Percentiles rank a stretch among this genome's conserved stretches.
phyloP scores from a whole-genome alignment of 2,888 invertebrate genomes.

The Pseudococcus jackbeardsleyi region DNA sequence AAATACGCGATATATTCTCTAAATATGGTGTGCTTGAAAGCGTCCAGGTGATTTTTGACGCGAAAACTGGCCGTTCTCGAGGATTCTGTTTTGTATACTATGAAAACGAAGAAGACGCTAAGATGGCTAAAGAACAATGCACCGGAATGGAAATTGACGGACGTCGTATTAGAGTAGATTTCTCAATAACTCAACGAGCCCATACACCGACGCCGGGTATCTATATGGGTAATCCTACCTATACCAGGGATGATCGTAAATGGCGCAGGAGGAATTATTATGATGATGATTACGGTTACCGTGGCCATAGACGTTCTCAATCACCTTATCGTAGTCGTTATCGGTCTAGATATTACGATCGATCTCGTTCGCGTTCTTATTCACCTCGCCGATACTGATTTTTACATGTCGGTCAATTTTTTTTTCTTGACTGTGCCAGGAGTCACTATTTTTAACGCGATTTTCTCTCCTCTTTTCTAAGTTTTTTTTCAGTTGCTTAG shows the following conservation, averaged over 20 bases:
- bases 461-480: conserved; percentile 4
- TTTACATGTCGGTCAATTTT: neutral
- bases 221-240: conserved; percentile 94
- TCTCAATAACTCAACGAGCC: conserved; percentile 94
- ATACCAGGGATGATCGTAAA: conserved; percentile 70
- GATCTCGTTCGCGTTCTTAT: conserved; percentile 82
- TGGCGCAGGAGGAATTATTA: conserved; percentile 64
- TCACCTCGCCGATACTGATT: conserved; percentile 76
- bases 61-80: conserved; percentile 90
- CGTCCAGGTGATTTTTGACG: conserved; percentile 95
- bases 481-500: conserved; percentile 40
- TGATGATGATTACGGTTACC: conserved; percentile 68
- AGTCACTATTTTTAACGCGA: conserved; percentile 39
- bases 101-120: conserved; percentile 88
- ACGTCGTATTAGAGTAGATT: conserved; percentile 93
- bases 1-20: conserved; percentile 91
- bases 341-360: conserved; percentile 77
- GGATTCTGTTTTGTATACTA: conserved; percentile 98
- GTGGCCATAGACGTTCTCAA: conserved; percentile 75
- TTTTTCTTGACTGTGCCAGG: conserved; percentile 48
- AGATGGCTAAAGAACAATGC: conserved; percentile 93
- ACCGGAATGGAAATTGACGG: conserved; percentile 96
- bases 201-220: conserved; percentile 98
- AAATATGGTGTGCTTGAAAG: conserved; percentile 94
- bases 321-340: conserved; percentile 76